phyloP scores from a whole-genome alignment of 2,113 vertebrate species.

The Crotalus tigris region DNA sequence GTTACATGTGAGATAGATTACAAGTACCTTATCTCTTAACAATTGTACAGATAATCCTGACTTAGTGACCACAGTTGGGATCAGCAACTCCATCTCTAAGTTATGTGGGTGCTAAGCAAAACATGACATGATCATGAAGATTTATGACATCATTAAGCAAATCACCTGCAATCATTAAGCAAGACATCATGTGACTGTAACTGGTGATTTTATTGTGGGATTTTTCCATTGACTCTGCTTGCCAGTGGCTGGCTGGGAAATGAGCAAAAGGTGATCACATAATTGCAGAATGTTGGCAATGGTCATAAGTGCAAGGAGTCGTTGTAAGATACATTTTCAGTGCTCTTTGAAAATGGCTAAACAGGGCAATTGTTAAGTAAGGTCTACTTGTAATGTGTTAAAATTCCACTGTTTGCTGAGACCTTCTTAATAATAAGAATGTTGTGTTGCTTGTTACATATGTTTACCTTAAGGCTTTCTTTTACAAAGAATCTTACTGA shows the following conservation, averaged over 20 bases:
- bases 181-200: neutral
- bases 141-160: neutral
- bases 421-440: neutral
- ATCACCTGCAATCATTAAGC: neutral
- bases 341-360: neutral
- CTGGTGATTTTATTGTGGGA: neutral
- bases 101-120: neutral
- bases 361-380: neutral
- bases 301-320: neutral
- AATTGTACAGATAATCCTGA: neutral
- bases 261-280: neutral
- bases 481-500: neutral
- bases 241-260: neutral
- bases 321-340: neutral
- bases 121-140: neutral
- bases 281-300: neutral
- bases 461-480: neutral
- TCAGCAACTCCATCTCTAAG: neutral
- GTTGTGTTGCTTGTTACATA: neutral
- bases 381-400: neutral
- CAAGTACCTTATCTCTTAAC: neutral
- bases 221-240: neutral
- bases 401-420: neutral
- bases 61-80: neutral
- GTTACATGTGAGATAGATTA: neutral